A percentile compares a stretch with the other conserved stretches of the same genome.
Conservation (phyloP, 1,140 invertebrate species). For the Brachionus paranguensis region DNA sequence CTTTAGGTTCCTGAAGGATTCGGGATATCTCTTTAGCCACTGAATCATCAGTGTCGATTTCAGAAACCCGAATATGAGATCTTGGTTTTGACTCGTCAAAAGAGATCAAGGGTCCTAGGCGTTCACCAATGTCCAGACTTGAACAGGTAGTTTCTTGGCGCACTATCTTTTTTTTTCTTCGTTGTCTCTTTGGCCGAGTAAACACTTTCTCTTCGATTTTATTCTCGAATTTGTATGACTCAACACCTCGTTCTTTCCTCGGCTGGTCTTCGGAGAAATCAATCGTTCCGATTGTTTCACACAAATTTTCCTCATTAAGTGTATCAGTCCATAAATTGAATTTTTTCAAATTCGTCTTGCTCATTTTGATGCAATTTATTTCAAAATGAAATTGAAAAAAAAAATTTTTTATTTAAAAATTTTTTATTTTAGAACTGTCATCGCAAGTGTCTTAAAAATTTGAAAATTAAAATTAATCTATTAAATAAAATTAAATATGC, state of each 20-base stretch:
- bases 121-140: not conserved
- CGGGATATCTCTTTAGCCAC: conserved; percentile 43
- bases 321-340: conserved; percentile 16
- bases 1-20: conserved; percentile 44
- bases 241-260: not conserved
- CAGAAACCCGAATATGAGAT: conserved; percentile 41
- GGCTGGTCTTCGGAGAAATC: conserved; percentile 9
- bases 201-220: not conserved
- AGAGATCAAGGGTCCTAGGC: not conserved
- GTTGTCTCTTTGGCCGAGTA: not conserved
- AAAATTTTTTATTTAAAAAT: not conserved
- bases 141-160: not conserved
- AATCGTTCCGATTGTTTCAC: not conserved
- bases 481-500: not conserved
- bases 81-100: conserved; percentile 37
- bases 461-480: too few relatives aligned
- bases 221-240: conserved; percentile 12
- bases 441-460: not conserved
- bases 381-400: not conserved
- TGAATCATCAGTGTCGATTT: conserved; percentile 41
- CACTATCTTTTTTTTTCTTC: not conserved
- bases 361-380: not conserved
- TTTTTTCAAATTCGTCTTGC: conserved; percentile 25
- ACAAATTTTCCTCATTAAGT: conserved; percentile 14
- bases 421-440: not conserved